A percentile compares a stretch with the other conserved stretches of the same genome.
phyloP scores from a whole-genome alignment of 2,888 invertebrate species.

The Zhengitettix transpicula region DNA sequence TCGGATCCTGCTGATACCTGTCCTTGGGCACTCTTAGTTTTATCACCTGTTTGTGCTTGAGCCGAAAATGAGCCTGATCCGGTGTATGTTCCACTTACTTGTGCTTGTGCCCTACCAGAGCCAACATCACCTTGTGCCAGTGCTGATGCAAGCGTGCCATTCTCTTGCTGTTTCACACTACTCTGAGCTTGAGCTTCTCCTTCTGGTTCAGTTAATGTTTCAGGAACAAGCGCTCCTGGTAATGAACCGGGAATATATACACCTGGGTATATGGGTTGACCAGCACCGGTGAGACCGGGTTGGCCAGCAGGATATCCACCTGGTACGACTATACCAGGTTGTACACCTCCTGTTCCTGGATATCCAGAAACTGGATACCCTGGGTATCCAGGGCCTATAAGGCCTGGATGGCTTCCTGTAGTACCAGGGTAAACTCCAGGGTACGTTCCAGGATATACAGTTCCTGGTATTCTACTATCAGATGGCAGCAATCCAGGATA shows the following conservation, averaged over 20 bases:
- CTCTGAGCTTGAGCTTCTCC: slow-evolving; percentile 60
- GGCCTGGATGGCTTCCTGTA: slow-evolving; percentile 1
- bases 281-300: slow-evolving; percentile 3
- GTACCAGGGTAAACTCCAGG: background rate
- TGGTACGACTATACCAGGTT: slow-evolving; percentile 1
- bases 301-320: slow-evolving; percentile 5
- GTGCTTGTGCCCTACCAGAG: slow-evolving; percentile 62
- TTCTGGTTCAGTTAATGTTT: slow-evolving; percentile 20
- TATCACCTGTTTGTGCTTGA: slow-evolving; percentile 62
- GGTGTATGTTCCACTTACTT: slow-evolving; percentile 64
- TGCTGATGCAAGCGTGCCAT: slow-evolving; percentile 58
- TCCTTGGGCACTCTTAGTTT: slow-evolving; percentile 50
- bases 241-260: slow-evolving; percentile 9
- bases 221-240: slow-evolving; percentile 14
- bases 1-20: slow-evolving; percentile 51
- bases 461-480: background rate
- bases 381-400: background rate
- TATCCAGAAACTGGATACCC: slow-evolving; percentile 1
- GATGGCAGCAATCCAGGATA: slow-evolving; percentile 3
- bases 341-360: slow-evolving; percentile 1
- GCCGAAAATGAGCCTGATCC: slow-evolving; percentile 68
- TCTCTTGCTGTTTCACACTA: slow-evolving; percentile 34
- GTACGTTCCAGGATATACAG: background rate
- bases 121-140: slow-evolving; percentile 59
- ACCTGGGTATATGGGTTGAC: background rate